These are phyloP conservation scores for Otus sunia DNA, from an alignment of 2,113 vertebrate species.

Conservation along the genomic window DNA sequence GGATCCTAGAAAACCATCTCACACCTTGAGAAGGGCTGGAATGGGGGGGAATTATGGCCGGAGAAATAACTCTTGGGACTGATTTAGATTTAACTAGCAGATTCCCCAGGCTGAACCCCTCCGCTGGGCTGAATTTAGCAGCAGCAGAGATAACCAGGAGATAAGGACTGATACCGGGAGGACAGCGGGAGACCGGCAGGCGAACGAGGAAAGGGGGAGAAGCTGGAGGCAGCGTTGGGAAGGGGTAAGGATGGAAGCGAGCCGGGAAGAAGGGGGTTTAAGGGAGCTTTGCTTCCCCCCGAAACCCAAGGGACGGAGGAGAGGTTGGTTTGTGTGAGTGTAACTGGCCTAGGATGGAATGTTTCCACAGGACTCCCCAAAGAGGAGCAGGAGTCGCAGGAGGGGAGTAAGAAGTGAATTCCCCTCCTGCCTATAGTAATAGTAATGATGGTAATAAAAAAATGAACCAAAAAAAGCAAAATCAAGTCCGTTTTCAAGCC, in stretches of 20 bases:
- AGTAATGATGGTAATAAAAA: neutral
- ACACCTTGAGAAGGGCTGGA: neutral
- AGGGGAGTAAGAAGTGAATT: neutral
- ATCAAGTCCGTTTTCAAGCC: neutral
- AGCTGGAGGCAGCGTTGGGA: neutral
- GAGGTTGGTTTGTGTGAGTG: neutral
- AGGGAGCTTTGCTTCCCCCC: neutral
- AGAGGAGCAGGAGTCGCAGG: neutral
- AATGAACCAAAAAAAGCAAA: neutral
- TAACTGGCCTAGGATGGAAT: neutral
- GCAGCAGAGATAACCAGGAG: constrained; percentile 35
- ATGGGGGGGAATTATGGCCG: neutral
- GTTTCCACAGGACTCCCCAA: neutral
- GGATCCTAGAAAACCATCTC: neutral
- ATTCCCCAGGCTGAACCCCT: constrained; percentile 49
- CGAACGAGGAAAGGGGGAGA: neutral
- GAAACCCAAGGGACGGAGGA: neutral
- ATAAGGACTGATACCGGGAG: constrained; percentile 50
- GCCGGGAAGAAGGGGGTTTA: neutral
- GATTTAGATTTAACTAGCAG: neutral
- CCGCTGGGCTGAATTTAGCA: constrained; percentile 34
- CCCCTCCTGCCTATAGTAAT: neutral
- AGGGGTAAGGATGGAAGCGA: constrained; percentile 13
- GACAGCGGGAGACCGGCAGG: constrained; percentile 2
- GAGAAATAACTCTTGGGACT: neutral